Conservation (phyloP, 2,113 vertebrate species). For the Puffinus mauretanicus region DNA sequence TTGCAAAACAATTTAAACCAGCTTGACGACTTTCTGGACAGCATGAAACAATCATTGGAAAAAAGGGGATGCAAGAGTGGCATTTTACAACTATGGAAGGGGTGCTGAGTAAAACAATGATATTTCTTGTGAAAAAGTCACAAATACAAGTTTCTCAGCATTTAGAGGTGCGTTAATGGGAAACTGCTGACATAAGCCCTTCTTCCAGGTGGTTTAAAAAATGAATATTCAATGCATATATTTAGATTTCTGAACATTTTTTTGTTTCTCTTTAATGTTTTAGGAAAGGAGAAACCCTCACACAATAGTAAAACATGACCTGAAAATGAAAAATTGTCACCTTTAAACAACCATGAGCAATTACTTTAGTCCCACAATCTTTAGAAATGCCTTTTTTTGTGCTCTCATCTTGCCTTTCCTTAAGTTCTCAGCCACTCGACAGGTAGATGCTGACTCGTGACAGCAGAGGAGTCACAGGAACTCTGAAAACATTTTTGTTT, state of each 20-base stretch:
- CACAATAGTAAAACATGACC: neutral
- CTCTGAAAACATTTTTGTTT: slow-evolving; percentile 37
- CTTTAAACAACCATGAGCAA: neutral
- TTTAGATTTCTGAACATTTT: neutral
- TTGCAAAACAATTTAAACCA: slow-evolving; percentile 18
- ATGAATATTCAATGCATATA: neutral
- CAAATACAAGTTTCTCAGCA: neutral
- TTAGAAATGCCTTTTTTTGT: neutral
- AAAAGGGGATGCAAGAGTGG: neutral
- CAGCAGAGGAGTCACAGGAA: neutral
- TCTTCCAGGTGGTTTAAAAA: slow-evolving; percentile 6
- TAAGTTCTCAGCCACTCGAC: neutral
- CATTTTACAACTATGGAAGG: neutral
- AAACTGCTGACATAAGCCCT: neutral
- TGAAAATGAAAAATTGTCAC: neutral
- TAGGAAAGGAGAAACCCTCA: neutral
- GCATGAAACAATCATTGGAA: neutral
- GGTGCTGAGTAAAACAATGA: neutral
- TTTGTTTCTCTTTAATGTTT: neutral
- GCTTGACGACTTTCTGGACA: slow-evolving; percentile 2
- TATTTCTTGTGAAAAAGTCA: neutral
- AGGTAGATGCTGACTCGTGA: neutral
- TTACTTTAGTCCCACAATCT: neutral
- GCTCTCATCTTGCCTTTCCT: neutral
- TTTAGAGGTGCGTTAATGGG: neutral